phyloP scores from a whole-genome alignment of 2,888 invertebrate species.

The Allolobophora icterica region DNA sequence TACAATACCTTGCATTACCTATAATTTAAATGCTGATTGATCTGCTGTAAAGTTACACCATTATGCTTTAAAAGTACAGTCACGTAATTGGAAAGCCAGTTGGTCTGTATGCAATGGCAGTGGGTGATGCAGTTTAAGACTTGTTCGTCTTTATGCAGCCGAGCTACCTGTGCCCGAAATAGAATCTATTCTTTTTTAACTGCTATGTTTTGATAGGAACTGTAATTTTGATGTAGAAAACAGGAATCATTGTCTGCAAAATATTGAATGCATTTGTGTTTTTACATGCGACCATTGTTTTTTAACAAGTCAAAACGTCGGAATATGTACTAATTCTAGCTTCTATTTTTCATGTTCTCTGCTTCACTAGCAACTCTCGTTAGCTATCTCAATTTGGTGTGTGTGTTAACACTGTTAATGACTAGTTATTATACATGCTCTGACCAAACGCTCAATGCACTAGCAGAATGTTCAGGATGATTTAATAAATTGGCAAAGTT shows the following conservation, averaged over 20 bases:
- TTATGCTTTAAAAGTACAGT: not conserved
- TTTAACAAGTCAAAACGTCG: conserved; percentile 2
- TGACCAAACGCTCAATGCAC: conserved; percentile 21
- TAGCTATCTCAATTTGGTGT: conserved; percentile 9
- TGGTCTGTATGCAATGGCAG: not conserved
- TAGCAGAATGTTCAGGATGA: conserved; percentile 5
- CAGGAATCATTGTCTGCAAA: conserved; percentile 13
- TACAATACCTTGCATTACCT: not conserved
- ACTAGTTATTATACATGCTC: not conserved
- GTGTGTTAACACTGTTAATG: not conserved
- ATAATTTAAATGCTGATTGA: not conserved
- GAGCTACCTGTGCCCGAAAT: conserved; percentile 2
- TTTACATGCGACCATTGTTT: conserved; percentile 27
- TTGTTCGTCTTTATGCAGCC: not conserved
- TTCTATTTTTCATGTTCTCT: conserved; percentile 18
- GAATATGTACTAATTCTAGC: conserved; percentile 10
- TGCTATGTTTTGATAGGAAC: not conserved
- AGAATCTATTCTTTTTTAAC: conserved; percentile 13
- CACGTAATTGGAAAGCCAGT: not conserved
- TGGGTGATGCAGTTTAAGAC: too few relatives aligned
- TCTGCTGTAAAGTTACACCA: not conserved
- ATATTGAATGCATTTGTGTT: conserved; percentile 13
- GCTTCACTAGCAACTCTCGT: not conserved
- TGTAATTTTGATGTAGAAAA: conserved; percentile 24
- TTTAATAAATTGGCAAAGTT: conserved; percentile 18